Conservation (phyloP, 2,888 invertebrate species). For the Chironomus riparius region DNA sequence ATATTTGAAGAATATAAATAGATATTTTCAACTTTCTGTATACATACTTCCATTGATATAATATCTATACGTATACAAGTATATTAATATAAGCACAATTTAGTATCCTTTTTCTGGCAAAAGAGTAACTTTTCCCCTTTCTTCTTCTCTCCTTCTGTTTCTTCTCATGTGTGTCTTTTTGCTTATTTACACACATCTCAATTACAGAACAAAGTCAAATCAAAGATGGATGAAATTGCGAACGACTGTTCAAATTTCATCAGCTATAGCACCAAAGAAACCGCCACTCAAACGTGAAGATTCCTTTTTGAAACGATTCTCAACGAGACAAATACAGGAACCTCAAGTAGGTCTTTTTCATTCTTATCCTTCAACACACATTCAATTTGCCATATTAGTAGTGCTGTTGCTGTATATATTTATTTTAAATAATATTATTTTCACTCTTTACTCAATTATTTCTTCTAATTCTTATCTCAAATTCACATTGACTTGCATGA, state of each 20-base stretch:
- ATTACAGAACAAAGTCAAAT: slow-evolving; percentile 75
- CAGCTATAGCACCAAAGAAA: slow-evolving; percentile 78
- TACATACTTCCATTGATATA: too few relatives aligned
- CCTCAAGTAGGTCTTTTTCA: slow-evolving; percentile 58
- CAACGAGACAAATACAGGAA: slow-evolving; percentile 82
- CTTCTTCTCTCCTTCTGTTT: not conserved
- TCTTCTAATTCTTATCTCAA: slow-evolving; percentile 1
- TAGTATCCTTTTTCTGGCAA: not conserved
- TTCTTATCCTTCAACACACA: too few relatives aligned
- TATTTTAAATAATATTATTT: not conserved
- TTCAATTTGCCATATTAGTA: too few relatives aligned
- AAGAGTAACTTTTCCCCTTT: not conserved
- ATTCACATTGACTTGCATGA: slow-evolving; percentile 28
- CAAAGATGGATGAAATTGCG: slow-evolving; percentile 94
- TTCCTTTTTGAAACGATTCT: slow-evolving; percentile 88
- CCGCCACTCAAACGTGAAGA: slow-evolving; percentile 83
- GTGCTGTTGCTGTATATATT: too few relatives aligned
- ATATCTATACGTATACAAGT: too few relatives aligned
- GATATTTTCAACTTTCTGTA: too few relatives aligned
- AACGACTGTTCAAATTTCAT: slow-evolving; percentile 85
- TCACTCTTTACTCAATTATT: not conserved
- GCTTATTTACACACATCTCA: slow-evolving; percentile 8
- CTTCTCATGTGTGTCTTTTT: not conserved
- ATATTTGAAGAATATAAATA: too few relatives aligned
- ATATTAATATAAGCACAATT: too few relatives aligned